Conservation (phyloP, 2,113 vertebrate genomes). For the Mungos mungo region DNA sequence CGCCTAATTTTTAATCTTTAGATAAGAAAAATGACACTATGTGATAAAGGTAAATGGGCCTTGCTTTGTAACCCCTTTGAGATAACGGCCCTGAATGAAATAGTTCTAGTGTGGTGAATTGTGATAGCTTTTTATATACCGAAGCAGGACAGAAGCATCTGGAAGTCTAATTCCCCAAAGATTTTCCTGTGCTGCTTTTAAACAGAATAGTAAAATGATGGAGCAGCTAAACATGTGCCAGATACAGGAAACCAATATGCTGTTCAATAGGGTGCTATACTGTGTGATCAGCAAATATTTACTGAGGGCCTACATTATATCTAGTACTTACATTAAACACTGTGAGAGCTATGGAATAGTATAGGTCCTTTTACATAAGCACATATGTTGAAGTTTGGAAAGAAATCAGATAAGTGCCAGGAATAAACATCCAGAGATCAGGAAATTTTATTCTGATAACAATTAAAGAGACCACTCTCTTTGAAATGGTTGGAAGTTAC, state of each 20-base stretch:
- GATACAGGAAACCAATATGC: background rate
- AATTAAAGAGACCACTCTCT: background rate
- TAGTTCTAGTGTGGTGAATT: background rate
- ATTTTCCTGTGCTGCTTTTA: constrained; percentile 22
- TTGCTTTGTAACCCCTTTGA: constrained; percentile 41
- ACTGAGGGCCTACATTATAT: background rate
- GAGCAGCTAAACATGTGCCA: background rate
- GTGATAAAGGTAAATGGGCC: constrained; percentile 51
- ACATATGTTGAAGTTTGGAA: background rate
- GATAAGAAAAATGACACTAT: background rate
- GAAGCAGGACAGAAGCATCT: constrained; percentile 13
- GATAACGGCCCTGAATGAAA: constrained; percentile 22
- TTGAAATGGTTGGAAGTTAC: background rate
- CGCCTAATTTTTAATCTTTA: background rate
- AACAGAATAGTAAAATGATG: constrained; percentile 2
- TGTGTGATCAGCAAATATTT: constrained; percentile 45
- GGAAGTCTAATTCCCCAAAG: constrained; percentile 52
- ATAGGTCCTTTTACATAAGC: background rate
- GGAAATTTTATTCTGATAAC: background rate
- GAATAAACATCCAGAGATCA: background rate
- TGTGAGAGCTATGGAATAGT: background rate
- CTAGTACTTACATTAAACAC: background rate
- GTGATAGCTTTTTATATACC: constrained; percentile 32
- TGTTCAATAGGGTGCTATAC: background rate
- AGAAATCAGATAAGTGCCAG: background rate